Conservation (phyloP, 2,888 invertebrate species). For the Linnaemya tessellans region DNA sequence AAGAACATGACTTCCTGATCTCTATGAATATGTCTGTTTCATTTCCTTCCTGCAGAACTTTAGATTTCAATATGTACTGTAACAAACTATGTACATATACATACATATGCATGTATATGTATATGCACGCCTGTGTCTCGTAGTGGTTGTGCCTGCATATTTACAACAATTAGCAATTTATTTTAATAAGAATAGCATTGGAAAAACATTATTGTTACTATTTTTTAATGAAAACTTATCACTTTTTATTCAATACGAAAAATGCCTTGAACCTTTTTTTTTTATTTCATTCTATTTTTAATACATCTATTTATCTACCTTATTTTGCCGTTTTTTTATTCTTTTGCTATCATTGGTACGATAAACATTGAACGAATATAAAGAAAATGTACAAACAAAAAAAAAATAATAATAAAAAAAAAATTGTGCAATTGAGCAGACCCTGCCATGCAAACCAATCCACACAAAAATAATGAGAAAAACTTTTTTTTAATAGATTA, state of each 20-base stretch:
- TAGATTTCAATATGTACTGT: too few species aligned
- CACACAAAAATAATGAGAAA: conserved; percentile 8
- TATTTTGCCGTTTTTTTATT: conserved; percentile 10
- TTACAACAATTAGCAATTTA: not conserved
- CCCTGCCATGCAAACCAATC: conserved; percentile 47
- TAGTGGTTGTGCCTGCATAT: not conserved
- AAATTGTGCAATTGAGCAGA: conserved; percentile 56
- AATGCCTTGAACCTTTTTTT: conserved; percentile 62
- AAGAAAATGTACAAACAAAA: conserved; percentile 21
- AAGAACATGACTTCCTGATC: too few species aligned
- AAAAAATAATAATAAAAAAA: not conserved
- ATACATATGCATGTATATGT: too few species aligned
- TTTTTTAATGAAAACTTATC: conserved; percentile 40
- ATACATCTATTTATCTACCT: conserved; percentile 15
- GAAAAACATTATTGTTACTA: not conserved
- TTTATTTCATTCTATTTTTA: conserved; percentile 47
- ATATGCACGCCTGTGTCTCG: too few species aligned
- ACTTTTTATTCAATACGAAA: conserved; percentile 46
- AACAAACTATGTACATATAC: too few species aligned
- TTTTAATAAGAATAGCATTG: not conserved
- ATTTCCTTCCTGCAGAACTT: too few species aligned
- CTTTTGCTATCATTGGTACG: conserved; percentile 45
- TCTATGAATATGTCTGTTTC: too few species aligned
- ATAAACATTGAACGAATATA: conserved; percentile 53
- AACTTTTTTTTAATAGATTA: conserved; percentile 57